Evolutionary conservation across 2,797 vertebrate species (phyloP).

Genomic region (Trematomus bernacchii): DNA sequence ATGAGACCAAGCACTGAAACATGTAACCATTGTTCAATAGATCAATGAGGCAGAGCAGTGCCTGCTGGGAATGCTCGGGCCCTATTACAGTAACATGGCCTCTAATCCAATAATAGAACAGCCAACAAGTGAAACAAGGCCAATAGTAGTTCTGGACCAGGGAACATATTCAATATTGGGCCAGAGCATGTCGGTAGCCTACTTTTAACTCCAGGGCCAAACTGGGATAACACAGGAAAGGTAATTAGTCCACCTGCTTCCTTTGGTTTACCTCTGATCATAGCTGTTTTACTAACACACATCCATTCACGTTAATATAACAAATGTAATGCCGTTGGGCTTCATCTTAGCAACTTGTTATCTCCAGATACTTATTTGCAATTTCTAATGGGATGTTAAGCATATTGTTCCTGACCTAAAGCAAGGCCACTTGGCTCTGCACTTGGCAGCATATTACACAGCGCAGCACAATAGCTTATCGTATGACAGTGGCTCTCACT

Average conservation of each 20-base stretch:
- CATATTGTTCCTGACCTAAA: slow-evolving; percentile 3
- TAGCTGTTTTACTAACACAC: too few relatives aligned
- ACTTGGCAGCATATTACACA: slow-evolving; percentile 1
- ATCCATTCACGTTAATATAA: too few relatives aligned
- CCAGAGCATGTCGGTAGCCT: slow-evolving; percentile 33
- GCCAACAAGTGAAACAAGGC: too few relatives aligned
- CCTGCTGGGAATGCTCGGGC: slow-evolving; percentile 73
- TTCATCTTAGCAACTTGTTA: slow-evolving; percentile 6
- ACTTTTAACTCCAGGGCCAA: slow-evolving; percentile 37
- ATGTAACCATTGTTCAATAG: slow-evolving; percentile 70
- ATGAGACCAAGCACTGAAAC: slow-evolving; percentile 60
- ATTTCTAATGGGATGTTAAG: too few relatives aligned
- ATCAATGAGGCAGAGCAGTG: slow-evolving; percentile 71
- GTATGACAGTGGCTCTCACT: slow-evolving; percentile 29
- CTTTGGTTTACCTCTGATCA: too few relatives aligned
- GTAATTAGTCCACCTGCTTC: slow-evolving; percentile 9
- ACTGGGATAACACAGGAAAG: slow-evolving; percentile 5
- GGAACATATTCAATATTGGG: slow-evolving; percentile 55
- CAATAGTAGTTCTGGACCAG: slow-evolving; percentile 44
- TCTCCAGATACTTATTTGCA: background rate
- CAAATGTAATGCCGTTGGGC: too few relatives aligned
- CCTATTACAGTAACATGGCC: slow-evolving; percentile 76
- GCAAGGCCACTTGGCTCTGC: background rate
- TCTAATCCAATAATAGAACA: slow-evolving; percentile 76
- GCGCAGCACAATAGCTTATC: slow-evolving; percentile 31